Conservation (phyloP, 2,888 invertebrate genomes). For the Oegoconia quadripuncta region DNA sequence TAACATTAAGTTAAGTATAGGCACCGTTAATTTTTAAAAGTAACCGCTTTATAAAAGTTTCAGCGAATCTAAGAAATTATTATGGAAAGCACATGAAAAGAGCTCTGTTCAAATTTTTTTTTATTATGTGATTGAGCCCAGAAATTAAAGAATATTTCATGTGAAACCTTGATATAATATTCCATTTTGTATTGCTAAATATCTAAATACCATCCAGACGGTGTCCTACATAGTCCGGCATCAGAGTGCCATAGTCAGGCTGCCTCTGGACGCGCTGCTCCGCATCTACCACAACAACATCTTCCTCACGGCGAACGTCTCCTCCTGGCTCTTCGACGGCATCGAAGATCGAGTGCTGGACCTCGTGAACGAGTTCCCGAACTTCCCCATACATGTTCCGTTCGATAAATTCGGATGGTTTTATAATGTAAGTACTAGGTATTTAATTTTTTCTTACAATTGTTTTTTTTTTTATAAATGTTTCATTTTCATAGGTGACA, state of each 20-base stretch:
- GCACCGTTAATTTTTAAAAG: too few species aligned
- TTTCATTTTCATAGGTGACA: too few species aligned
- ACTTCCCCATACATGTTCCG: constrained; percentile 80
- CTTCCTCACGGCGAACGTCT: constrained; percentile 81
- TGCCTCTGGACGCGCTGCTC: constrained; percentile 77
- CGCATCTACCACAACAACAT: constrained; percentile 70
- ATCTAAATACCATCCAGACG: constrained; percentile 74
- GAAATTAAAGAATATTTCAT: too few species aligned
- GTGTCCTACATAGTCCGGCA: constrained; percentile 80
- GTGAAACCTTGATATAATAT: too few species aligned
- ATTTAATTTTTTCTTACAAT: neutral
- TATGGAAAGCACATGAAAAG: too few species aligned
- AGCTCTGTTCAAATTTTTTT: too few species aligned
- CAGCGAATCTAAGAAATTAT: too few species aligned
- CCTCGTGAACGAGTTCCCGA: constrained; percentile 70
- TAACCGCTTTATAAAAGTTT: too few species aligned
- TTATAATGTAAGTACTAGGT: constrained; percentile 79
- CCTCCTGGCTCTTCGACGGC: constrained; percentile 88
- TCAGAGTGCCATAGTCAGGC: constrained; percentile 42
- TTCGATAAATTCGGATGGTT: constrained; percentile 93
- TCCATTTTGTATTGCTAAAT: too few species aligned
- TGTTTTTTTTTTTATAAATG: too few species aligned
- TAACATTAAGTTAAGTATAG: too few species aligned
- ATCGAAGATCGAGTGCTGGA: constrained; percentile 86
- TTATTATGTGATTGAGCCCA: too few species aligned